Conservation (phyloP, 2,797 vertebrate genomes). For the Amniataba percoides region DNA sequence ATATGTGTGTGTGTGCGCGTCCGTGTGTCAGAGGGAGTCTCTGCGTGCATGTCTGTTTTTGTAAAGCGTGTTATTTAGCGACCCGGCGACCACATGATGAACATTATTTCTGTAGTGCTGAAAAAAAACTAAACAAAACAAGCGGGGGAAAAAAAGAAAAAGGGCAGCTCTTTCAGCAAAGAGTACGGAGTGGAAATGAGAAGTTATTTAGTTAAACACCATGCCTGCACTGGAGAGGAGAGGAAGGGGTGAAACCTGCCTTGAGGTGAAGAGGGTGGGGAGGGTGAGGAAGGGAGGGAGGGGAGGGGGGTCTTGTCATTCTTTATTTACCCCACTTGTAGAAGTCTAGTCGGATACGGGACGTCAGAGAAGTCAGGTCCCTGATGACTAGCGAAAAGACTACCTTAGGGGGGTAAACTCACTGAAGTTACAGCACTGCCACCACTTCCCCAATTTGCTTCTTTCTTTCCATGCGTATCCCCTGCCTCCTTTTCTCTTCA, state of each 20-base stretch:
- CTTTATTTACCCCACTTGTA: slow-evolving; percentile 79
- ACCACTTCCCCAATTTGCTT: slow-evolving; percentile 48
- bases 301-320: slow-evolving; percentile 63
- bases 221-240: slow-evolving; percentile 30
- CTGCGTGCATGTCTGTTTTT: slow-evolving; percentile 53
- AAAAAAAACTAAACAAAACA: slow-evolving; percentile 11
- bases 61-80: slow-evolving; percentile 62
- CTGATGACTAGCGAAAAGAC: slow-evolving; percentile 73
- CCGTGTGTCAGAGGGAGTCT: slow-evolving; percentile 43
- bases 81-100: slow-evolving; percentile 57
- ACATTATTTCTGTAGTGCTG: slow-evolving; percentile 22
- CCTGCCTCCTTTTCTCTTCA: slow-evolving; percentile 24
- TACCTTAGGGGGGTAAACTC: slow-evolving; percentile 62
- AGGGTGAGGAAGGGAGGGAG: background rate
- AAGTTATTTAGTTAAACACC: slow-evolving; percentile 31
- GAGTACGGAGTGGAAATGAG: slow-evolving; percentile 31
- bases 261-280: slow-evolving; percentile 42
- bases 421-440: slow-evolving; percentile 59
- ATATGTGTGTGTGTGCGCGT: slow-evolving; percentile 48
- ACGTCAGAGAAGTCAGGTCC: slow-evolving; percentile 66
- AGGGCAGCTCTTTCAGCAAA: slow-evolving; percentile 22
- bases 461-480: slow-evolving; percentile 38
- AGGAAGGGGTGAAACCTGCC: slow-evolving; percentile 59
- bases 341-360: slow-evolving; percentile 69
- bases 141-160: too few species aligned